phyloP scores from a whole-genome alignment of 2,888 invertebrate species.

The Elysia crispata region DNA sequence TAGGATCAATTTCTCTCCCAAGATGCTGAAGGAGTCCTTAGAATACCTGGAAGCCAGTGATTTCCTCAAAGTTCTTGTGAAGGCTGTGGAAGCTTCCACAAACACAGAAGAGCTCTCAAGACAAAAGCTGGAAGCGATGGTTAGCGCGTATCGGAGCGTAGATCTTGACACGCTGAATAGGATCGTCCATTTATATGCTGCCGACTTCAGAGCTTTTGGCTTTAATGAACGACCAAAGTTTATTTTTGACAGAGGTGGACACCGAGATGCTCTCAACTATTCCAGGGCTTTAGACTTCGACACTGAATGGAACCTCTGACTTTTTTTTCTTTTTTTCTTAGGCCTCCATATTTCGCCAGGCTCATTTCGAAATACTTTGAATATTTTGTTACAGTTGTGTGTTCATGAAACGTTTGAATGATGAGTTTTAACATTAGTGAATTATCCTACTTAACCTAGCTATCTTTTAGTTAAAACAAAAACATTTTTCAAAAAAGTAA shows the following conservation, averaged over 20 bases:
- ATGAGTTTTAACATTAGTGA: no score
- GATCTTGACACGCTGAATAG: not conserved
- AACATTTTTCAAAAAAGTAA: no score
- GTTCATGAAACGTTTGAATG: no score
- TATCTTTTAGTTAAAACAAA: no score
- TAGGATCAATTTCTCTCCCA: conserved; percentile 29
- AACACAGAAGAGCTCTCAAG: not conserved
- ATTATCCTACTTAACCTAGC: no score
- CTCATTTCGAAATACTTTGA: no score
- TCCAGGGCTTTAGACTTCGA: not conserved
- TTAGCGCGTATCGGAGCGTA: conserved; percentile 20
- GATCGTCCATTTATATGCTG: conserved; percentile 17
- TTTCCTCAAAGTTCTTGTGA: not conserved
- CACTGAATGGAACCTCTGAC: no score
- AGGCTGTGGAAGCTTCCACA: not conserved
- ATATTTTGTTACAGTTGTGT: no score
- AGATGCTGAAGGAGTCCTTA: not conserved
- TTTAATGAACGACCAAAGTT: conserved; percentile 17
- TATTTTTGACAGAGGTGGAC: not conserved
- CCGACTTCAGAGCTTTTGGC: conserved; percentile 45
- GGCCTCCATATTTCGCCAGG: no score
- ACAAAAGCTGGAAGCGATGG: conserved; percentile 38
- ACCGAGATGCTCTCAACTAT: not conserved
- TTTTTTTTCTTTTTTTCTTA: no score
- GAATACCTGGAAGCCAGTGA: conserved; percentile 20